Conservation (phyloP, 2,113 vertebrate species). For the Megaptera novaeangliae region DNA sequence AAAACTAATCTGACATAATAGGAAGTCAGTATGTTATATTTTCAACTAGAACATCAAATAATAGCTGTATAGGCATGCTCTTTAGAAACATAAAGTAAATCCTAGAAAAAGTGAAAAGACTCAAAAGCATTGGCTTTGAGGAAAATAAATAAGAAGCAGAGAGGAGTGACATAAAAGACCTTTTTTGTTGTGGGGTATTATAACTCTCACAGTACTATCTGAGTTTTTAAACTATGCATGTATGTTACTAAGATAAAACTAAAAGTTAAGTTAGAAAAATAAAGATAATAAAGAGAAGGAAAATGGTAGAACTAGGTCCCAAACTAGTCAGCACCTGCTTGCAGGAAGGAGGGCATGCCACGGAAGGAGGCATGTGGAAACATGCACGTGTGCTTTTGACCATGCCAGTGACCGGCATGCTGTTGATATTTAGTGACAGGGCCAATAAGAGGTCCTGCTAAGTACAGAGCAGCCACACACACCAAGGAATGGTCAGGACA, state of each 20-base stretch:
- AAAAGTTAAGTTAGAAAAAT: not conserved
- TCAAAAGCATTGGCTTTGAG: not conserved
- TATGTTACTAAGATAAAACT: not conserved
- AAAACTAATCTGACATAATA: not conserved
- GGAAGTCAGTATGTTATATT: not conserved
- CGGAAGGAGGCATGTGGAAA: not conserved
- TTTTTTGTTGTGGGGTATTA: not conserved
- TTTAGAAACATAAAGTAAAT: not conserved
- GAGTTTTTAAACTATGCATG: not conserved
- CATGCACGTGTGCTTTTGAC: accelerated
- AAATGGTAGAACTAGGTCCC: not conserved
- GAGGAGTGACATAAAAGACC: not conserved
- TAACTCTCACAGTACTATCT: not conserved
- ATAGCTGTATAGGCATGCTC: not conserved
- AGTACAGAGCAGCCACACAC: not conserved
- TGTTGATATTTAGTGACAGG: not conserved
- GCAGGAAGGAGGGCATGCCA: accelerated
- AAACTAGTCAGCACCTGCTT: not conserved
- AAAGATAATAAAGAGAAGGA: not conserved
- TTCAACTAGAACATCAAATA: not conserved
- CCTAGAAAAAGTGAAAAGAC: not conserved
- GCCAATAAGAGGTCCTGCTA: not conserved
- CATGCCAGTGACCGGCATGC: not conserved
- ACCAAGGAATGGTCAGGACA: no score
- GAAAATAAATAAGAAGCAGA: not conserved